A percentile compares a stretch with the other conserved stretches of the same genome.
Conservation (phyloP, 2,113 vertebrate genomes). For the Baryphthengus martii region DNA sequence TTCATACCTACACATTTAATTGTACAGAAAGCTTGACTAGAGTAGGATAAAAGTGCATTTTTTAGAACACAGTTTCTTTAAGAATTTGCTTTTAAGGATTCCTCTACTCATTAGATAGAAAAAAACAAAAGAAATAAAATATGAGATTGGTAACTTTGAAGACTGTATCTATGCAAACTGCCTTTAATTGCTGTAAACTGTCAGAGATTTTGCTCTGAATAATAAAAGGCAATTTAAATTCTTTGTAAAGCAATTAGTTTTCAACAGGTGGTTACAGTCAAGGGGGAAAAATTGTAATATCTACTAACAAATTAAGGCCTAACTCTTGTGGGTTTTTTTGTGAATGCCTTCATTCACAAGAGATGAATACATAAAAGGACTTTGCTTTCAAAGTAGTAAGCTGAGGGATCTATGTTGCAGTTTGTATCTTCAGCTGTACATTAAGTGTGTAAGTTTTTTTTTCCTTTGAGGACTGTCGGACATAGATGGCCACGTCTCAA, state of each 20-base stretch:
- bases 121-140: neutral
- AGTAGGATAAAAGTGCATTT: neutral
- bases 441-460: neutral
- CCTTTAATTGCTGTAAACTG: neutral
- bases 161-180: neutral
- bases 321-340: neutral
- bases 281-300: neutral
- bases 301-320: neutral
- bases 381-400: neutral
- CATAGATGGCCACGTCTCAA: accelerated
- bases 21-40: neutral
- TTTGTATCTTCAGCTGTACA: neutral
- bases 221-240: neutral
- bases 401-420: neutral
- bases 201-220: neutral
- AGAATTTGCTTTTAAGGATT: neutral
- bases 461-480: accelerated
- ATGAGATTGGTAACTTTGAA: neutral
- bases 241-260: neutral
- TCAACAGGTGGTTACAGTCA: neutral
- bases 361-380: neutral
- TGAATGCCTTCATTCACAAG: neutral
- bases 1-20: neutral
- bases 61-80: neutral
- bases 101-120: neutral